Percentiles rank a stretch among this genome's conserved stretches.
phyloP scores from a whole-genome alignment of 2,113 vertebrate genomes.

The Acanthisitta chloris region DNA sequence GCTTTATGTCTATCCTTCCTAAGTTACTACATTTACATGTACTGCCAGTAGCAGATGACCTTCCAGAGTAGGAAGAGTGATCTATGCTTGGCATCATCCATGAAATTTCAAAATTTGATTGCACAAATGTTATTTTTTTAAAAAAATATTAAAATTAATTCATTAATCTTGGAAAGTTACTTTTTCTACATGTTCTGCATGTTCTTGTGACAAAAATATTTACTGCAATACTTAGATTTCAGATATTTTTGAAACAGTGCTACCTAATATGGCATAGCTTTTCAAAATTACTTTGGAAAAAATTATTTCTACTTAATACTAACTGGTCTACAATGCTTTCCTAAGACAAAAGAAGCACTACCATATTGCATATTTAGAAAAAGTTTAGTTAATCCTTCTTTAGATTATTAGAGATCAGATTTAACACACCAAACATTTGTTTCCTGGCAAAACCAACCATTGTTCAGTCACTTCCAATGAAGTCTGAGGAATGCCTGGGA shows the following conservation, averaged over 20 bases:
- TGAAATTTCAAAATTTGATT: not conserved
- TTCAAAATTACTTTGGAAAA: not conserved
- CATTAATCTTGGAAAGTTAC: not conserved
- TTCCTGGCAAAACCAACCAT: not conserved
- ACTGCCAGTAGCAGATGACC: not conserved
- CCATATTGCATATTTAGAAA: not conserved
- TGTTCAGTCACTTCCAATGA: not conserved
- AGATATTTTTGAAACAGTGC: not conserved
- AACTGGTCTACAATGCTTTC: not conserved
- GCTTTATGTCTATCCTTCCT: not conserved
- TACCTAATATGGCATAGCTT: not conserved
- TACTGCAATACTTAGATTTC: not conserved
- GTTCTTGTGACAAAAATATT: not conserved
- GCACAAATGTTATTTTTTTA: not conserved
- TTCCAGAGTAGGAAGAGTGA: not conserved
- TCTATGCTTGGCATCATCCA: not conserved
- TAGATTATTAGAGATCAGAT: not conserved
- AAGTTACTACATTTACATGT: not conserved
- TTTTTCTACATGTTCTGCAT: not conserved
- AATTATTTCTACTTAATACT: not conserved
- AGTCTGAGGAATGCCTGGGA: not conserved
- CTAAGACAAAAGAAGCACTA: not conserved
- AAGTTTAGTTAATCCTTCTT: not conserved
- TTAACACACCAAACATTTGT: not conserved
- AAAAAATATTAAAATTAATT: not conserved